Base-by-base conservation (phyloP, 1,140 invertebrate species). In the Procambarus virginalis region DNA sequence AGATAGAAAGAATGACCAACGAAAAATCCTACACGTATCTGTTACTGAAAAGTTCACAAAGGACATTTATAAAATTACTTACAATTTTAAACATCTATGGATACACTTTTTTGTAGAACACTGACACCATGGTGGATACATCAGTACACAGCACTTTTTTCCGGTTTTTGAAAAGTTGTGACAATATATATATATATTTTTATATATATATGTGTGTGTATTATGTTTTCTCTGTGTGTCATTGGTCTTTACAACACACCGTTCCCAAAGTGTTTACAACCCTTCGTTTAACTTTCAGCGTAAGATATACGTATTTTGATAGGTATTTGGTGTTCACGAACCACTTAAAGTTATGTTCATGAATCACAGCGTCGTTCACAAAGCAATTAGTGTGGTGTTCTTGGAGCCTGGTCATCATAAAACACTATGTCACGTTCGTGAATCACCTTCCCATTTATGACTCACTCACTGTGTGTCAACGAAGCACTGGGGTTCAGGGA, bases 41-140 rank as follows among this genome's bases (percentile, higher is more conserved):
- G 81, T 76, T 89, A 89, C 88, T 77, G 83, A 89, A 89, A 89
- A 89, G 79, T 89, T 89, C 88, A 89, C 88, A 89, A 89, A 89
- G 84, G 89, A 90, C 89, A 90, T 85, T 90, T 90, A 90, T 90
- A 90, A 90, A 90, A 90, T 85, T 90, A 90, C 89, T 90, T 90
- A 90, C 89, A 90, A 85, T 90, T 90, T 90, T 90, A 90, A 86
- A 90, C 89, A 90, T 85, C 89, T 90, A 90, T 90, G 89, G 89
- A 90, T 90, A 90, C 89, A 90, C 78, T 90, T 90, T 89, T 85
- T 90, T 85, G 84, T 90, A 90, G 83, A 82, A 90, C 77, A 90
- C 83, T 86, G 88, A 90, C 82, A 85, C 78, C 84, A 79, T 76
- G 89, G 77, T 90, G 89, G 89, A 90, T 90, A 90, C 89, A 90